Conservation (phyloP, 2,888 invertebrate genomes). For the Caradrina kadenii region DNA sequence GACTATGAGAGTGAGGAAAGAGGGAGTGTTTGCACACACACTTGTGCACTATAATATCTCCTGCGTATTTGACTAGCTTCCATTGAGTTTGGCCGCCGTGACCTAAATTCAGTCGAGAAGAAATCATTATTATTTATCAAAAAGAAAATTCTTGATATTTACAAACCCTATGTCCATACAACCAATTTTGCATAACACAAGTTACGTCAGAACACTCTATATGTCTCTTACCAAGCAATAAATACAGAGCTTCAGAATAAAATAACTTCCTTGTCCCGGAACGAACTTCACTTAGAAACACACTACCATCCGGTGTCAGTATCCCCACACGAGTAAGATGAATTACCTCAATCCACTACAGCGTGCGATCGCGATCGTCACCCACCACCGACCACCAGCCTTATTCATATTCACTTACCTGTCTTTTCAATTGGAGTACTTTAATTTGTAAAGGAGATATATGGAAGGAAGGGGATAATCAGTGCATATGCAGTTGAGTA, state of each 20-base stretch:
- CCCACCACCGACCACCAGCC: constrained; percentile 29
- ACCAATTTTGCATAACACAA: too few relatives aligned
- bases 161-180: too few relatives aligned
- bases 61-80: too few relatives aligned
- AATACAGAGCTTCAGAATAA: not conserved
- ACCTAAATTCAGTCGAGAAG: too few relatives aligned
- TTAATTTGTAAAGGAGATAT: constrained; percentile 17
- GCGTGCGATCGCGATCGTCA: constrained; percentile 59
- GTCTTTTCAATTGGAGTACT: constrained; percentile 30
- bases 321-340: constrained; percentile 73
- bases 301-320: constrained; percentile 57
- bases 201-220: too few relatives aligned
- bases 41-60: too few relatives aligned
- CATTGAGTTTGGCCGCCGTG: too few relatives aligned
- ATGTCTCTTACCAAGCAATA: not conserved
- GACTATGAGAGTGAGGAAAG: too few relatives aligned
- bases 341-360: constrained; percentile 71
- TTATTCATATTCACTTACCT: constrained; percentile 59
- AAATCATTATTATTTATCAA: too few relatives aligned
- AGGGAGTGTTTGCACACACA: too few relatives aligned
- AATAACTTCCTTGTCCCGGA: constrained; percentile 8
- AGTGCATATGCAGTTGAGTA: not conserved
- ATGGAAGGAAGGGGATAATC: not conserved
- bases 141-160: too few relatives aligned
- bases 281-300: constrained; percentile 14